phyloP scores from a whole-genome alignment of 92 coral and sea anemone genomes.

The Scolanthus callimorphus region DNA sequence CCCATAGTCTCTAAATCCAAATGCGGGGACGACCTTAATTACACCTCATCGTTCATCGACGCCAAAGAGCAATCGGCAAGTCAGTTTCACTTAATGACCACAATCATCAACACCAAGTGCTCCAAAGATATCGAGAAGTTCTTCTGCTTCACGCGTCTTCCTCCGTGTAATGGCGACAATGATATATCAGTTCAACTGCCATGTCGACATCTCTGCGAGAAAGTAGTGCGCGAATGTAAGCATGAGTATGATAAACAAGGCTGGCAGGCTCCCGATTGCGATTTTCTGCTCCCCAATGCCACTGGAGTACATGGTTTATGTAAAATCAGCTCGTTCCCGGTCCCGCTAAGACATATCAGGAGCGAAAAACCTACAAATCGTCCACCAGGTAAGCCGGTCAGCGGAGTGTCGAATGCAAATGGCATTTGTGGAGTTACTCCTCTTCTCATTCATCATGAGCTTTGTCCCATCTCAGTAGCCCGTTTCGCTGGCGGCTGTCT shows the following conservation, averaged over 20 bases:
- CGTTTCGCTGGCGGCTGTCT: too few species aligned
- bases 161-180: slow-evolving; percentile 34
- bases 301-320: slow-evolving; percentile 38
- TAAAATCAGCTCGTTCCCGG: slow-evolving; percentile 40
- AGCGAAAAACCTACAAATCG: not conserved
- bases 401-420: too few species aligned
- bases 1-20: slow-evolving; percentile 17
- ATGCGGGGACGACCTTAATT: slow-evolving; percentile 42
- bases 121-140: slow-evolving; percentile 46
- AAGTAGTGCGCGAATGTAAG: slow-evolving; percentile 36
- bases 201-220: slow-evolving; percentile 45
- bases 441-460: too few species aligned
- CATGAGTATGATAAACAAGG: slow-evolving; percentile 6
- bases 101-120: slow-evolving; percentile 32
- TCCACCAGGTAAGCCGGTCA: not conserved
- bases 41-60: slow-evolving; percentile 43
- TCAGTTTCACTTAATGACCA: slow-evolving; percentile 17
- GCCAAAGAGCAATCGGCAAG: slow-evolving; percentile 18
- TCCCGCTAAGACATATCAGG: slow-evolving; percentile 23
- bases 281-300: slow-evolving; percentile 29
- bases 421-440: too few species aligned
- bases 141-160: slow-evolving; percentile 50
- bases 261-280: slow-evolving; percentile 33
- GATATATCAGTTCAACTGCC: slow-evolving; percentile 45
- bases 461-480: too few species aligned